Percentiles rank a stretch among this genome's conserved stretches.
Evolutionary conservation across 2,113 vertebrate genomes (phyloP).

Genomic region (Nyctibius bracteatus): DNA sequence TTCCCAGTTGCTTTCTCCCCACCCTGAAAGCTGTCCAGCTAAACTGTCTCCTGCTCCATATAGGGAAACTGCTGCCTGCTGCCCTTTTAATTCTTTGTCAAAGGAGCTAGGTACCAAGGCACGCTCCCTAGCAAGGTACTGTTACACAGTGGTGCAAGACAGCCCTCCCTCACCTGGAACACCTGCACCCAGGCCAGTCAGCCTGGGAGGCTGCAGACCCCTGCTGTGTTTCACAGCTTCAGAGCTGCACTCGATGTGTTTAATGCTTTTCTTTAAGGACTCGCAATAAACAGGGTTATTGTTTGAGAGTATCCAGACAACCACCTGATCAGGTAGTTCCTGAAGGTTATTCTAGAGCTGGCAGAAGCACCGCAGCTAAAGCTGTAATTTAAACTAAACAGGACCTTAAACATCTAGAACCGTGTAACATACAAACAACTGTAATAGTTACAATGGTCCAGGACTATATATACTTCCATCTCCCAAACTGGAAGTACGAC

Average conservation of each 20-base stretch:
- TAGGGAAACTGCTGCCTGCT: not conserved
- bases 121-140: too few species aligned
- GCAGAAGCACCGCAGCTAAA: not conserved
- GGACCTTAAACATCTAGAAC: not conserved
- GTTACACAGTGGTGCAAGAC: not conserved
- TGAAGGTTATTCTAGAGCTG: not conserved
- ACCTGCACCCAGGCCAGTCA: rapidly evolving
- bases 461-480: not conserved
- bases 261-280: not conserved
- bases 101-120: not conserved
- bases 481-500: not conserved
- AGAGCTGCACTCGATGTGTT: not conserved
- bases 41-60: not conserved
- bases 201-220: not conserved
- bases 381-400: not conserved
- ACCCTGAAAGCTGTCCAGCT: not conserved
- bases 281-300: not conserved
- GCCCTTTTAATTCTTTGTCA: not conserved
- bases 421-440: not conserved
- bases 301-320: not conserved
- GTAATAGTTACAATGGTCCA: not conserved
- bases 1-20: too few species aligned
- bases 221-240: not conserved
- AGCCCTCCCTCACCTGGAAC: not conserved
- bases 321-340: not conserved